A percentile compares a stretch with the other conserved stretches of the same genome.
These are phyloP conservation scores for Hirtodrosophila trivittata DNA, from an alignment of 2,888 invertebrate species.

Conservation along the genomic window DNA sequence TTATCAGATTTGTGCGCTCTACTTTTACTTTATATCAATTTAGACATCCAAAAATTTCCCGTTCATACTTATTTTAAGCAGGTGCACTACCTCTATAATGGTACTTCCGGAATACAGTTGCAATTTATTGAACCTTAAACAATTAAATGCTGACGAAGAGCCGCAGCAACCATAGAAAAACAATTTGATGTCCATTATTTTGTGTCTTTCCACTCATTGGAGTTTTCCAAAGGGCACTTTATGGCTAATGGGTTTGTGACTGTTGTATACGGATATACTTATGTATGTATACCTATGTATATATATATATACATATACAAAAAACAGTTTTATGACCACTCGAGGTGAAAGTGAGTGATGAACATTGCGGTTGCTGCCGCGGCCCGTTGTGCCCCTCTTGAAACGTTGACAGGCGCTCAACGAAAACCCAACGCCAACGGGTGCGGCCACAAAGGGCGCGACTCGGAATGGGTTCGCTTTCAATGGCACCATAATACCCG, in stretches of 20 bases:
- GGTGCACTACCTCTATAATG: slow-evolving; percentile 22
- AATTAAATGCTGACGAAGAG: slow-evolving; percentile 36
- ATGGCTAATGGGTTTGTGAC: slow-evolving; percentile 14
- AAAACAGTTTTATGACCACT: slow-evolving; percentile 67
- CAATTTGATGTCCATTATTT: slow-evolving; percentile 53
- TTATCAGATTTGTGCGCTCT: slow-evolving; percentile 5
- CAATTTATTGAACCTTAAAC: slow-evolving; percentile 44
- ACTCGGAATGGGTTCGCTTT: slow-evolving; percentile 65
- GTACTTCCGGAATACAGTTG: slow-evolving; percentile 48
- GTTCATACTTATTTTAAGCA: slow-evolving; percentile 19
- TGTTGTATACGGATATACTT: slow-evolving; percentile 10
- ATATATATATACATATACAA: slow-evolving; percentile 22
- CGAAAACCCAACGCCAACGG: slow-evolving; percentile 45
- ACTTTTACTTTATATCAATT: slow-evolving; percentile 33
- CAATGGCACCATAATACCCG: slow-evolving; percentile 55
- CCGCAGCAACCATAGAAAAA: slow-evolving; percentile 21
- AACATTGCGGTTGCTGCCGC: slow-evolving; percentile 51
- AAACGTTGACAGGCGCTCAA: slow-evolving; percentile 58
- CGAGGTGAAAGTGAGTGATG: slow-evolving; percentile 77
- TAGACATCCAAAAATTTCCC: slow-evolving; percentile 19
- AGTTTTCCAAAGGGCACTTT: slow-evolving; percentile 60
- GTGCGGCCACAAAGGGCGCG: slow-evolving; percentile 73
- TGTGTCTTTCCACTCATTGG: slow-evolving; percentile 56
- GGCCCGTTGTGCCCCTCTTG: slow-evolving; percentile 41
- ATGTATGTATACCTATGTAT: not conserved